A percentile compares a stretch with the other conserved stretches of the same genome.
These are phyloP conservation scores for Anastrepha obliqua DNA, from an alignment of 1,140 invertebrate genomes.

Conservation along the genomic window DNA sequence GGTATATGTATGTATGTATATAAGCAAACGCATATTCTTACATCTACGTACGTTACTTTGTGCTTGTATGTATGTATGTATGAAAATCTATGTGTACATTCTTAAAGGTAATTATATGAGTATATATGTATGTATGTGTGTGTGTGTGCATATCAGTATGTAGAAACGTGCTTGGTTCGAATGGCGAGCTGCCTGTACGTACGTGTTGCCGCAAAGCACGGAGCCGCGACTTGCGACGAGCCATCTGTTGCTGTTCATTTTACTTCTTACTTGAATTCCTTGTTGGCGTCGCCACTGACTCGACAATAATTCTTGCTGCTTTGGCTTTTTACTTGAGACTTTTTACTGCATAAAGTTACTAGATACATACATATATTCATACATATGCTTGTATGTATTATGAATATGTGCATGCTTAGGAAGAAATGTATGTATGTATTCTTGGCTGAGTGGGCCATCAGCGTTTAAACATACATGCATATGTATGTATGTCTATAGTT, in stretches of 20 bases:
- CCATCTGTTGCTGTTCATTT: conserved; percentile 51
- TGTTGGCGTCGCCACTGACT: conserved; percentile 66
- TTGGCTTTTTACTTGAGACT: neutral
- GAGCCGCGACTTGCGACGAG: neutral
- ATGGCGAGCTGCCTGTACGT: neutral
- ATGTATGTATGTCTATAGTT: no score
- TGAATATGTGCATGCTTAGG: no score
- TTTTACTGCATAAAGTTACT: neutral
- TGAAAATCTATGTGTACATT: neutral
- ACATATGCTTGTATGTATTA: neutral
- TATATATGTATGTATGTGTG: no score
- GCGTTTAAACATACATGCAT: no score
- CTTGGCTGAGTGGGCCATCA: neutral
- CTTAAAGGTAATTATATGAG: no score
- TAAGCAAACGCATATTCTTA: no score
- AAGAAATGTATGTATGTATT: neutral
- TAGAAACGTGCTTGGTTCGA: neutral
- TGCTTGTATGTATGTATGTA: neutral
- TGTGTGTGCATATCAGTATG: no score
- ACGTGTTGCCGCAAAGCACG: neutral
- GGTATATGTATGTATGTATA: neutral
- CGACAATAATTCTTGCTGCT: conserved; percentile 16
- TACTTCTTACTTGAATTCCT: conserved; percentile 56
- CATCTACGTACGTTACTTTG: no score
- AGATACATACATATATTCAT: neutral